phyloP scores from a whole-genome alignment of 2,113 vertebrate genomes.

The Neofelis nebulosa region DNA sequence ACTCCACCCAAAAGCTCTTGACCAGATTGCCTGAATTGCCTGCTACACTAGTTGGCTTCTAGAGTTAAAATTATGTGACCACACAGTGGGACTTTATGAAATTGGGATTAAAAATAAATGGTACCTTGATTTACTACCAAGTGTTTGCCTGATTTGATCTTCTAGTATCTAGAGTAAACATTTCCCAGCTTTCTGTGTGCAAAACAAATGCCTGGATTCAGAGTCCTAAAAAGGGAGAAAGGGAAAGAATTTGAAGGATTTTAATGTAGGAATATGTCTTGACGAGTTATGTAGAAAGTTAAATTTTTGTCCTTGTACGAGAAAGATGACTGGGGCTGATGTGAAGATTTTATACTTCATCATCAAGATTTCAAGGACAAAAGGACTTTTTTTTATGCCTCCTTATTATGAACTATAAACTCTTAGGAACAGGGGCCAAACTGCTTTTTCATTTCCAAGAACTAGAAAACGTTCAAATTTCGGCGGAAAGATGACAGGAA shows the following conservation, averaged over 20 bases:
- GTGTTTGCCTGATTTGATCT: neutral
- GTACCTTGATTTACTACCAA: neutral
- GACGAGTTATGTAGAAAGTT: neutral
- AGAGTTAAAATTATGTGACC: neutral
- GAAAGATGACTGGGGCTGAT: neutral
- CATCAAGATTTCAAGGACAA: constrained; percentile 28
- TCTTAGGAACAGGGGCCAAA: neutral
- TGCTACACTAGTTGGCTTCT: neutral
- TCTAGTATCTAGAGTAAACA: neutral
- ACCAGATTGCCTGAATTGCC: neutral
- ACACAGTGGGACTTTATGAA: neutral
- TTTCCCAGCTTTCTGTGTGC: constrained; percentile 19
- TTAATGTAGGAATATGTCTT: neutral
- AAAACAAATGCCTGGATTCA: neutral
- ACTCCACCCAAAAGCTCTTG: neutral
- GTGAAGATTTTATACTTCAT: neutral
- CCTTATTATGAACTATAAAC: neutral
- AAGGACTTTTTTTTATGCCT: neutral
- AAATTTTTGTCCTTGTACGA: neutral
- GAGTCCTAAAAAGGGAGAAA: neutral
- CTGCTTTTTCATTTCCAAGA: constrained; percentile 42
- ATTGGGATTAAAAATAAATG: neutral
- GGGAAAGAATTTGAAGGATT: neutral
- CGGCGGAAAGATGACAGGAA: constrained; percentile 34
- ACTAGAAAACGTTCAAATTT: constrained; percentile 41